Percentiles rank a stretch among this genome's conserved stretches.
Conservation (phyloP, 2,797 vertebrate genomes). For the Darevskia mixta region DNA sequence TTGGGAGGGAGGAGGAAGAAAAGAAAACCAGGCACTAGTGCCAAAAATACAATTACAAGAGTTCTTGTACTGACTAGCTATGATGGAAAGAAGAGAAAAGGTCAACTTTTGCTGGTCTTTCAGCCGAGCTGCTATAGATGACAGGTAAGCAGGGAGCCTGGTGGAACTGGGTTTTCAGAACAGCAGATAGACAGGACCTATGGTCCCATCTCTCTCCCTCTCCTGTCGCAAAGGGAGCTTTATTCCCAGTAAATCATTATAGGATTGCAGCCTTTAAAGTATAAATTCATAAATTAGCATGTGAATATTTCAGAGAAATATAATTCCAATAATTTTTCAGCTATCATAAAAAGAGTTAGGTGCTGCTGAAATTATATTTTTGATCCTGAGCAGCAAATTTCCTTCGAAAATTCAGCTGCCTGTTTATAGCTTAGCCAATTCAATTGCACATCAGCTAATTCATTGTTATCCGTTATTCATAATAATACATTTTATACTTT, state of each 20-base stretch:
- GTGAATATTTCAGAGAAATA: background rate
- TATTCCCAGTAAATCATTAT: background rate
- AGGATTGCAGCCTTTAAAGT: background rate
- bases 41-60: too few relatives aligned
- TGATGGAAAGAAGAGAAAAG: too few relatives aligned
- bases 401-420: background rate
- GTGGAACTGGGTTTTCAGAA: too few relatives aligned
- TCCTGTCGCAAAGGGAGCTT: background rate
- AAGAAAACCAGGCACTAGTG: too few relatives aligned
- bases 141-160: too few relatives aligned
- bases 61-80: too few relatives aligned
- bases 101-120: too few relatives aligned
- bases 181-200: too few relatives aligned
- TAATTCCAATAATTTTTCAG: background rate
- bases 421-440: background rate
- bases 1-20: too few relatives aligned
- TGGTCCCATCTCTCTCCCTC: too few relatives aligned
- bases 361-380: background rate
- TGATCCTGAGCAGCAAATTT: background rate
- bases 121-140: too few relatives aligned
- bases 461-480: background rate
- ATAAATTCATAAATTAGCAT: background rate
- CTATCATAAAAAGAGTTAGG: background rate
- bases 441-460: background rate
- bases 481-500: background rate